Percentiles rank a stretch among this genome's conserved stretches.
These are phyloP conservation scores for Plutomurus gul DNA, from an alignment of 1,140 invertebrate species.

Conservation along the genomic window DNA sequence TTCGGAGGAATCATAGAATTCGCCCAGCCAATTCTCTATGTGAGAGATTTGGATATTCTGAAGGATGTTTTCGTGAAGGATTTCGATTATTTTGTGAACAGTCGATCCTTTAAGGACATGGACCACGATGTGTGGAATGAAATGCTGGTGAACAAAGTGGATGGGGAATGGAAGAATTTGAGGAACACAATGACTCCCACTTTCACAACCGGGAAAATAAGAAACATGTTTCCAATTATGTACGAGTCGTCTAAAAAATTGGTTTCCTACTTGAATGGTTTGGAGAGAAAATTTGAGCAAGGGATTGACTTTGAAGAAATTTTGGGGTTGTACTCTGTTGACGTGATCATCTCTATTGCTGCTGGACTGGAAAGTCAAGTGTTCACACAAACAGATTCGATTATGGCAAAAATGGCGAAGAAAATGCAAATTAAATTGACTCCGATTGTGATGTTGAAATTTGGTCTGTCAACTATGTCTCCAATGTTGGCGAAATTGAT, in stretches of 20 bases:
- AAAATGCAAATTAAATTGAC: neutral
- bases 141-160: constrained; percentile 52
- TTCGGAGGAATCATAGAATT: no score
- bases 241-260: neutral
- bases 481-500: neutral
- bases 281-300: neutral
- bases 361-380: constrained; percentile 60
- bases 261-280: neutral
- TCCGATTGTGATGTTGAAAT: neutral
- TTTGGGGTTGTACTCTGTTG: constrained; percentile 55
- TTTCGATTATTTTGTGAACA: constrained; percentile 61
- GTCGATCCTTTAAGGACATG: constrained; percentile 45
- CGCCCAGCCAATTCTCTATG: no score
- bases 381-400: constrained; percentile 45
- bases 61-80: constrained; percentile 61
- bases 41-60: no score
- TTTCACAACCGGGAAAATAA: constrained; percentile 21
- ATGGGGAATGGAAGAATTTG: constrained; percentile 15
- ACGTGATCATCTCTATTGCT: constrained; percentile 60
- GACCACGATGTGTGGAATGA: constrained; percentile 41
- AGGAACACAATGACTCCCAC: neutral
- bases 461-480: no score
- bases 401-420: constrained; percentile 11
- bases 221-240: neutral
- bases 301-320: neutral